Conservation (phyloP, 2,113 vertebrate species). For the Corythornis madagascariensis region DNA sequence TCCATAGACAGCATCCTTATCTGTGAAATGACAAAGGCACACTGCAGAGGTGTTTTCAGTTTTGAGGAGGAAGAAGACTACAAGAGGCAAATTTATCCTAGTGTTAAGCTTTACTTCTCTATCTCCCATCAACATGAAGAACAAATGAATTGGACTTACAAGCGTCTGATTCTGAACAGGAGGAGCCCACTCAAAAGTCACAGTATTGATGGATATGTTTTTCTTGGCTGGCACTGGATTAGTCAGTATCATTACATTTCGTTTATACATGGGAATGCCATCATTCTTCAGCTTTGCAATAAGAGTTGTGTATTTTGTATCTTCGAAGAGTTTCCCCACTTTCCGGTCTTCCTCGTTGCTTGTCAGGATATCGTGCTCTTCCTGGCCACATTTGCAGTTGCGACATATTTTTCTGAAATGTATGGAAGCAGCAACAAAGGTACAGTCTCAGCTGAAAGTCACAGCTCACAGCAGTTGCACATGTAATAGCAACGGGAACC, state of each 20-base stretch:
- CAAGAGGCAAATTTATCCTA: neutral
- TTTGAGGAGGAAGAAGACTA: neutral
- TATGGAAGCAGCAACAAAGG: neutral
- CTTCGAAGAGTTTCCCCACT: conserved; percentile 95
- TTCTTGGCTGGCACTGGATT: conserved; percentile 82
- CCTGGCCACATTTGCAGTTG: conserved; percentile 95
- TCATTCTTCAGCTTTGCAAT: conserved; percentile 95
- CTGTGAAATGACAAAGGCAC: neutral
- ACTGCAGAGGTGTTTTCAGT: neutral
- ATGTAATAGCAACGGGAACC: neutral
- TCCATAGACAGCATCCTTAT: neutral
- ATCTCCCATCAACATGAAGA: neutral
- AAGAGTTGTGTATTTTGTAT: conserved; percentile 94
- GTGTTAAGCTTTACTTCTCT: neutral
- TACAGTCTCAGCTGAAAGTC: neutral
- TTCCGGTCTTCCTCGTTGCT: conserved; percentile 91
- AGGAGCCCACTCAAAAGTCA: conserved; percentile 96
- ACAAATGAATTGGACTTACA: conserved; percentile 74
- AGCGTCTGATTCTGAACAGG: conserved; percentile 90
- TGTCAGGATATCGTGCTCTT: conserved; percentile 91
- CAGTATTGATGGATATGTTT: conserved; percentile 83
- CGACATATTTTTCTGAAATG: conserved; percentile 92
- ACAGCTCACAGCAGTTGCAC: neutral
- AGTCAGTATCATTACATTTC: conserved; percentile 88
- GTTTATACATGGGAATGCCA: conserved; percentile 85